A percentile compares a stretch with the other conserved stretches of the same genome.
These are phyloP conservation scores for Megamerina dolium DNA, from an alignment of 2,888 invertebrate species.

Conservation along the genomic window DNA sequence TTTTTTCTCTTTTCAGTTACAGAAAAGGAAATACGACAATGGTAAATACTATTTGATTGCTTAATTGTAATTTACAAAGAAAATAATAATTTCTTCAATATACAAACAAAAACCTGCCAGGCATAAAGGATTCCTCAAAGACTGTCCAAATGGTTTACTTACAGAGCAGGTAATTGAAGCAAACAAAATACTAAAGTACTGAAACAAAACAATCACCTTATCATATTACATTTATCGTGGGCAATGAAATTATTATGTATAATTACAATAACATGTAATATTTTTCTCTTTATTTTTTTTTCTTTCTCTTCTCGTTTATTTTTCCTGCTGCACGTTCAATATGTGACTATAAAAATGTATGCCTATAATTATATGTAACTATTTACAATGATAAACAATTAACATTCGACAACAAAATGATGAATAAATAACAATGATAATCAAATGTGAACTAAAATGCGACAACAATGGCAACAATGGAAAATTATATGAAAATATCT, in stretches of 20 bases:
- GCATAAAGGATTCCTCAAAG: conserved; percentile 96
- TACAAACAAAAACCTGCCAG: conserved; percentile 53
- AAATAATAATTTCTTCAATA: conserved; percentile 7
- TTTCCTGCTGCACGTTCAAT: no score
- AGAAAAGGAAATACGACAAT: conserved; percentile 45
- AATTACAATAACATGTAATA: no score
- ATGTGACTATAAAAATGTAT: no score
- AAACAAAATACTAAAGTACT: neutral
- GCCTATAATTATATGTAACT: no score
- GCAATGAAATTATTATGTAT: no score
- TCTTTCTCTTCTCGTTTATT: no score
- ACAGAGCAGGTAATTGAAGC: conserved; percentile 77
- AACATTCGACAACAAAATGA: neutral
- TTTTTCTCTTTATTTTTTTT: no score
- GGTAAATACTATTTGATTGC: conserved; percentile 32
- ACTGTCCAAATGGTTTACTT: conserved; percentile 91
- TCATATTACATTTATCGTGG: no score
- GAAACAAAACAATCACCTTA: neutral
- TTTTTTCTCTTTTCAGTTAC: conserved; percentile 33
- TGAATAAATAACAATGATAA: no score
- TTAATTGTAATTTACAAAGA: conserved; percentile 2
- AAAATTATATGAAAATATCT: no score
- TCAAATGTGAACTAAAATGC: no score
- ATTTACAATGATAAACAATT: conserved; percentile 2
- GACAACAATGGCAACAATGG: no score